A percentile compares a stretch with the other conserved stretches of the same genome.
Conservation (phyloP, 2,113 vertebrate genomes). For the Propithecus coquereli region DNA sequence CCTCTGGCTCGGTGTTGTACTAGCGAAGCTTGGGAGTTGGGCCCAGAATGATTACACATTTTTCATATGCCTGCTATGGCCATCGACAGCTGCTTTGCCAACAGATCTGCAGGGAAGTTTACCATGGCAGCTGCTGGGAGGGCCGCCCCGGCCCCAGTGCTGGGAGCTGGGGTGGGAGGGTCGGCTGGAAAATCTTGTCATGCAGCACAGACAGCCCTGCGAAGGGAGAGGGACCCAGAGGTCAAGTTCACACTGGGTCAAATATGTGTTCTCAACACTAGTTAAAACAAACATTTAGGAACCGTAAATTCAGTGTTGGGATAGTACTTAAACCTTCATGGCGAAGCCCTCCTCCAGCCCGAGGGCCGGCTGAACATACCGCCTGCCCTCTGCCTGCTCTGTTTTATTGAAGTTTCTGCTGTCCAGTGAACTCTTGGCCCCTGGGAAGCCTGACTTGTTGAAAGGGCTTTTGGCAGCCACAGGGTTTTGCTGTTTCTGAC, state of each 20-base stretch:
- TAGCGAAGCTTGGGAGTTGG: not conserved
- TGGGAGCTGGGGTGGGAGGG: not conserved
- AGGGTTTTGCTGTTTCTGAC: slow-evolving; percentile 17
- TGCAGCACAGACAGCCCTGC: not conserved
- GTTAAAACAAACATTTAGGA: slow-evolving; percentile 66
- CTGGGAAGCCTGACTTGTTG: not conserved
- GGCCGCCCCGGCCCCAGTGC: not conserved
- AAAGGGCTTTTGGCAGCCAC: not conserved
- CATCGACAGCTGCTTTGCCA: slow-evolving; percentile 48
- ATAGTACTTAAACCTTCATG: not conserved
- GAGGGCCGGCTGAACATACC: accelerated
- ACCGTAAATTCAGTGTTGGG: slow-evolving; percentile 54
- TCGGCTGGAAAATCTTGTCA: slow-evolving; percentile 25
- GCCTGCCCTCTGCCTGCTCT: not conserved
- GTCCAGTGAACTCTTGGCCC: not conserved
- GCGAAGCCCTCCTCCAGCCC: not conserved
- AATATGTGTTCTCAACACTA: slow-evolving; percentile 69
- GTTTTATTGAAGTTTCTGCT: not conserved
- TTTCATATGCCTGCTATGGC: slow-evolving; percentile 42
- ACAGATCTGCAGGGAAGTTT: slow-evolving; percentile 22
- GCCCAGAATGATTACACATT: slow-evolving; percentile 6
- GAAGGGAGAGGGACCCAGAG: slow-evolving; percentile 37
- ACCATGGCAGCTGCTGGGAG: slow-evolving; percentile 28
- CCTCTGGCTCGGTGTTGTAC: not conserved
- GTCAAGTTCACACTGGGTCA: slow-evolving; percentile 73